A percentile compares a stretch with the other conserved stretches of the same genome.
phyloP scores from a whole-genome alignment of 2,797 vertebrate genomes.

The Galaxias olidus region DNA sequence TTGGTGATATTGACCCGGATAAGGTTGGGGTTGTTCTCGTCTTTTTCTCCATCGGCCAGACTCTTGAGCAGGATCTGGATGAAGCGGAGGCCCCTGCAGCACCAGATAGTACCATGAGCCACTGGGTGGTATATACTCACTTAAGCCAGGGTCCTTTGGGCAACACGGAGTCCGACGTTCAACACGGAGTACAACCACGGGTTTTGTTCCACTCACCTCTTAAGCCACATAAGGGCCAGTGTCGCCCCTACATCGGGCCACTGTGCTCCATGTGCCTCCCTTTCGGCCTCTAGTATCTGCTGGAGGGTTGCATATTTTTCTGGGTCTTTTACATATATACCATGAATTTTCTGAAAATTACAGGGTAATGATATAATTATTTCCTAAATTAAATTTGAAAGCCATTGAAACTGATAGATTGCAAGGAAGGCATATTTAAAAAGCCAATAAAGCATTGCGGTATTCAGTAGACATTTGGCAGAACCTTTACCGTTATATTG shows the following conservation, averaged over 20 bases:
- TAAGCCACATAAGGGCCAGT: conserved; percentile 93
- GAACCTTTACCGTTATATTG: conserved; percentile 85
- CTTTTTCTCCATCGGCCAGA: conserved; percentile 88
- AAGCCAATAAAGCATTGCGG: not conserved
- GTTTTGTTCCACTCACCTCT: conserved; percentile 80
- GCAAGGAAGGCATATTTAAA: not conserved
- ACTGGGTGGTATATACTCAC: no score
- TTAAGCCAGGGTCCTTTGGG: no score
- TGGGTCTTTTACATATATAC: conserved; percentile 86
- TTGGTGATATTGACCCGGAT: conserved; percentile 89
- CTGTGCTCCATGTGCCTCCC: conserved; percentile 74
- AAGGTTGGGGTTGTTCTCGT: conserved; percentile 88
- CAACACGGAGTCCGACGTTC: not conserved
- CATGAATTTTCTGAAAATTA: conserved; percentile 86
- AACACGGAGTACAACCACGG: not conserved
- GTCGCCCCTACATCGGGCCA: conserved; percentile 95
- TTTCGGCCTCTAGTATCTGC: conserved; percentile 88
- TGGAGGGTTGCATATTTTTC: conserved; percentile 87
- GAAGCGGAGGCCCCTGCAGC: conserved; percentile 88
- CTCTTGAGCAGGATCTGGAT: conserved; percentile 94
- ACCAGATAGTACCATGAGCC: no score
- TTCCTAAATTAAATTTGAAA: not conserved
- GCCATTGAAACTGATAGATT: not conserved
- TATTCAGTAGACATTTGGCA: not conserved
- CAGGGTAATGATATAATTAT: no score